These are phyloP conservation scores for Eilema griseolum DNA, from an alignment of 2,888 invertebrate species.

Conservation along the genomic window DNA sequence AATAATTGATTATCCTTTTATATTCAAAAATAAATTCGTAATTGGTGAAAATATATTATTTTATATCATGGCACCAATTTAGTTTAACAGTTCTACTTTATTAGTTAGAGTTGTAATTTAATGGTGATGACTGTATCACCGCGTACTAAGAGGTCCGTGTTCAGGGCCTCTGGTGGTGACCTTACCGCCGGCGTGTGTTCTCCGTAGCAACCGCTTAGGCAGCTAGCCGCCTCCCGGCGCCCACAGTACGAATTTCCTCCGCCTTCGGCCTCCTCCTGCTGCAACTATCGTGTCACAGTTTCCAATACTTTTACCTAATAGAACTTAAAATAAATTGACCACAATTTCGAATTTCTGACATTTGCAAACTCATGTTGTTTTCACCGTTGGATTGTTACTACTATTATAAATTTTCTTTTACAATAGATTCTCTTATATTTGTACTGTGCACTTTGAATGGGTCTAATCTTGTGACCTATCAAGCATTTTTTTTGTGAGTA, in stretches of 20 bases:
- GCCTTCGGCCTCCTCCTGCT: slow-evolving; percentile 85
- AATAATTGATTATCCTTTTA: not conserved
- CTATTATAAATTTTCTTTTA: slow-evolving; percentile 1
- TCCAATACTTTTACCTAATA: slow-evolving; percentile 55
- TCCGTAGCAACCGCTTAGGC: slow-evolving; percentile 91
- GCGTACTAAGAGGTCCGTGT: slow-evolving; percentile 36
- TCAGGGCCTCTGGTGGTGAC: slow-evolving; percentile 57
- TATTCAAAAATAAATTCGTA: not conserved
- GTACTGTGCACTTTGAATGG: slow-evolving; percentile 25
- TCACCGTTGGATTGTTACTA: not conserved
- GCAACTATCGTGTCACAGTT: slow-evolving; percentile 78
- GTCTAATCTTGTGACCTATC: slow-evolving; percentile 20
- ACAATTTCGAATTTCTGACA: slow-evolving; percentile 25
- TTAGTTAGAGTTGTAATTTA: not conserved
- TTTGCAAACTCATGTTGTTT: slow-evolving; percentile 12
- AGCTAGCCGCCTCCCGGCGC: slow-evolving; percentile 88
- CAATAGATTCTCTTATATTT: not conserved
- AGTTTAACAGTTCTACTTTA: not conserved
- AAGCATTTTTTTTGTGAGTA: slow-evolving; percentile 27
- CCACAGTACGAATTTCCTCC: slow-evolving; percentile 87
- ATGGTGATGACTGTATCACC: slow-evolving; percentile 17
- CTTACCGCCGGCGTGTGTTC: slow-evolving; percentile 93
- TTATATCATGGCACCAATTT: not conserved
- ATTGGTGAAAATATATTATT: not conserved
- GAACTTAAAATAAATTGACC: slow-evolving; percentile 26